phyloP scores from a whole-genome alignment of 2,113 vertebrate species.

The Eonycteris spelaea region DNA sequence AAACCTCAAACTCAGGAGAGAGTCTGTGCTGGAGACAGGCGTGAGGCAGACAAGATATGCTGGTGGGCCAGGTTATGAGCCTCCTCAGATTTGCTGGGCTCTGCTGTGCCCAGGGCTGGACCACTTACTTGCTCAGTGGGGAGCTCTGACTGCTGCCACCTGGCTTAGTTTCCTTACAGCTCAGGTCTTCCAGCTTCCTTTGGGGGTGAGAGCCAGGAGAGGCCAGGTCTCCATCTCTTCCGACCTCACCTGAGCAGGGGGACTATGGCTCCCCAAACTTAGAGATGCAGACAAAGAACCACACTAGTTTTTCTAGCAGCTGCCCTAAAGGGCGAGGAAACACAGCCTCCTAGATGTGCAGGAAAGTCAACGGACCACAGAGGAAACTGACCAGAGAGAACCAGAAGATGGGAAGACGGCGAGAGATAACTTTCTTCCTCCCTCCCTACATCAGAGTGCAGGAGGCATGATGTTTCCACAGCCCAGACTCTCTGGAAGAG shows the following conservation, averaged over 20 bases:
- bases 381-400: not conserved
- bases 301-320: not conserved
- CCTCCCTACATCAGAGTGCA: fast-evolving
- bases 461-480: not conserved
- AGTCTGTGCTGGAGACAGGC: not conserved
- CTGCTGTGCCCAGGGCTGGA: no score
- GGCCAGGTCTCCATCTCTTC: not conserved
- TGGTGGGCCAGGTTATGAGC: fast-evolving
- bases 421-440: not conserved
- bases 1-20: not conserved
- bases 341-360: not conserved
- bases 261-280: not conserved
- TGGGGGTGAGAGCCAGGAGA: not conserved
- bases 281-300: not conserved
- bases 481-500: not conserved
- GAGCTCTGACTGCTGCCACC: not conserved
- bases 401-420: not conserved
- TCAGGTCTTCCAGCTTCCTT: not conserved
- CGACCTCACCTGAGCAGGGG: not conserved
- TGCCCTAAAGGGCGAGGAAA: not conserved
- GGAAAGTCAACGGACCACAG: not conserved
- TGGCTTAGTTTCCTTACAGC: not conserved
- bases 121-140: not conserved
- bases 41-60: not conserved
- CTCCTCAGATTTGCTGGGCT: not conserved